Evolutionary conservation across 2,797 vertebrate species (phyloP), one percentile per base, ranked within the genome.

Genomic region (Phalanger gymnotis): DNA sequence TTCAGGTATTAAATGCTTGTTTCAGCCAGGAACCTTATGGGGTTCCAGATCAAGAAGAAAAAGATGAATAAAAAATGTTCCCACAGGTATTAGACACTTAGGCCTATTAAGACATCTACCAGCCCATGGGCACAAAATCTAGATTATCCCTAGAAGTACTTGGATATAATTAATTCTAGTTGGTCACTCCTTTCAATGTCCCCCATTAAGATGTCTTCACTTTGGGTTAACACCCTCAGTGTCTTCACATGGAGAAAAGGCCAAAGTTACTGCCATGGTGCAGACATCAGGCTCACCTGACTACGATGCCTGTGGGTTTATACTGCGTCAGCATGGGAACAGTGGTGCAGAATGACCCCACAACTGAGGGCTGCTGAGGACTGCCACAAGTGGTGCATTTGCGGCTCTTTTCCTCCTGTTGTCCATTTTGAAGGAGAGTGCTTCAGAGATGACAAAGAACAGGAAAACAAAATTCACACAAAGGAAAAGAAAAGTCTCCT

Each of bases 391-490:
- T 94, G 96, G 95, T 96, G 97, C 95, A 96, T 96, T 94, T 97
- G 97, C 30, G 94, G 97, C 96, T 97, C 96, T 96, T 96, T 97
- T 97, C 97, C 97, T 98, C 97, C 97, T 96, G 97, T 96, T 93
- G 96, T 97, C 97, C 98, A 97, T 96, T 97, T 97, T 96, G 97
- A 98, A 97, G 97, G 95, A 98, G 97, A 97, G 96, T 96, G 97
- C 98, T 98, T 98, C 97, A 97, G 97, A 98, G 97, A 97, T 97
- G 97, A 98, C 97, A 98, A 98, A 98, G 97, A 97, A 98, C 97
- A 98, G 97, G 97, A 98, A 97, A 98, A 98, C 97, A 98, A 97
- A 97, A 97, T 97, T 98, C 97, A 97, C 95, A 97, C 97, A 97
- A 97, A 97, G 97, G 93, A 97, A 98, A 97, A 97, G 97, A 97